A percentile compares a stretch with the other conserved stretches of the same genome.
Evolutionary conservation across 2,888 invertebrate species (phyloP).

Genomic region (Nomada ruficornis): DNA sequence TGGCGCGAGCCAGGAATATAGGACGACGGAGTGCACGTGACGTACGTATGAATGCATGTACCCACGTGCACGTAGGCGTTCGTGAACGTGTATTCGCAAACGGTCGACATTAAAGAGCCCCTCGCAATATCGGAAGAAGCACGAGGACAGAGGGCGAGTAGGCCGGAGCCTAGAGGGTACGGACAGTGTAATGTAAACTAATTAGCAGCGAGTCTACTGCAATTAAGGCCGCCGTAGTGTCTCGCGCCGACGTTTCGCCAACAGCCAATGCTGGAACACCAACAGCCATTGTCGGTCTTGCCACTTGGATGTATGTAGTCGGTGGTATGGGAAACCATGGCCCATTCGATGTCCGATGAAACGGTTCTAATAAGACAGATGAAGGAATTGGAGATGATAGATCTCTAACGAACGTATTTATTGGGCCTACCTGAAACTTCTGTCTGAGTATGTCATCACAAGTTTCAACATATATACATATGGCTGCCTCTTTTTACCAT

Average conservation of each 20-base stretch:
- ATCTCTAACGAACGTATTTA: too few relatives aligned
- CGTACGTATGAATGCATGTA: not conserved
- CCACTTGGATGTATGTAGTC: slow-evolving; percentile 16
- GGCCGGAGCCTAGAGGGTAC: slow-evolving; percentile 74
- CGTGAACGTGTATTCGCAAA: slow-evolving; percentile 51
- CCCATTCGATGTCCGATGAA: not conserved
- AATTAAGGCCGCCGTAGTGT: slow-evolving; percentile 82
- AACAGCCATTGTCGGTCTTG: slow-evolving; percentile 42
- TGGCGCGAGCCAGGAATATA: not conserved
- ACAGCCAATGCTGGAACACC: slow-evolving; percentile 51
- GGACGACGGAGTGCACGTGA: slow-evolving; percentile 24
- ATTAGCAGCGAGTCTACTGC: slow-evolving; percentile 83
- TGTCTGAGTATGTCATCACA: too few relatives aligned
- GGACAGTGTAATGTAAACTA: slow-evolving; percentile 84
- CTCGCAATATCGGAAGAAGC: slow-evolving; percentile 75
- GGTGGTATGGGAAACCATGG: slow-evolving; percentile 31
- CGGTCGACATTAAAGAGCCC: slow-evolving; percentile 73
- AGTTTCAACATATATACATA: too few relatives aligned
- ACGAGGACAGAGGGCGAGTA: slow-evolving; percentile 68
- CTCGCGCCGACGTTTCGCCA: slow-evolving; percentile 79
- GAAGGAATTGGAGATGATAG: too few relatives aligned
- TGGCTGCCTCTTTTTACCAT: too few relatives aligned
- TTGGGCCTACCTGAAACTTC: too few relatives aligned
- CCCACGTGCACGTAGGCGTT: slow-evolving; percentile 1
- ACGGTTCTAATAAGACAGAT: not conserved